phyloP scores from a whole-genome alignment of 2,888 invertebrate genomes.

The Hylaea fasciaria region DNA sequence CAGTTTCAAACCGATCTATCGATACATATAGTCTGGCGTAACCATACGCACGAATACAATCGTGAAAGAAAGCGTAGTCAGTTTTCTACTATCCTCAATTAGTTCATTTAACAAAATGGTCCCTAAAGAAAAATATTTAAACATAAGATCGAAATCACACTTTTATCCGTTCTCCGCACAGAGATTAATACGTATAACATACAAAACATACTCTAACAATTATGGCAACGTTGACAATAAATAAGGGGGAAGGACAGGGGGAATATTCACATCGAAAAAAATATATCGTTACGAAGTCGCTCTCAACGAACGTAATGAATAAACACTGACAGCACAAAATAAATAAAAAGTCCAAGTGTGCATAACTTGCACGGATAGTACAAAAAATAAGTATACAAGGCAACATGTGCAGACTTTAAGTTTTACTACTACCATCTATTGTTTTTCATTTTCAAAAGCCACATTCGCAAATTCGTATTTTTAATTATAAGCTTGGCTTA shows the following conservation, averaged over 20 bases:
- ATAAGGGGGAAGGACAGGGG: slow-evolving; percentile 67
- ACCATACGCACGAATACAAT: slow-evolving; percentile 53
- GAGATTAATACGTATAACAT: slow-evolving; percentile 81
- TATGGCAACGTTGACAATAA: slow-evolving; percentile 85
- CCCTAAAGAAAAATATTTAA: slow-evolving; percentile 79
- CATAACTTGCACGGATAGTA: slow-evolving; percentile 72
- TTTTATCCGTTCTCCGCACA: slow-evolving; percentile 65
- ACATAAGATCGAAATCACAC: slow-evolving; percentile 79
- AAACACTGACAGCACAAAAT: slow-evolving; percentile 75
- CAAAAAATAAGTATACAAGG: slow-evolving; percentile 81
- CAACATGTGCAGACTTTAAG: slow-evolving; percentile 84
- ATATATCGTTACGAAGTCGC: slow-evolving; percentile 45
- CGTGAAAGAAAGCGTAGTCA: slow-evolving; percentile 49
- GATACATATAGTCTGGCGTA: slow-evolving; percentile 69
- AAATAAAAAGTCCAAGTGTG: slow-evolving; percentile 68
- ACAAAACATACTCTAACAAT: slow-evolving; percentile 82
- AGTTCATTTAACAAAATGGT: slow-evolving; percentile 75
- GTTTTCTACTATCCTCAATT: slow-evolving; percentile 64
- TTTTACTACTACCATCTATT: slow-evolving; percentile 79
- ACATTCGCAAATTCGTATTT: slow-evolving; percentile 71
- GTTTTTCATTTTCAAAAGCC: slow-evolving; percentile 76
- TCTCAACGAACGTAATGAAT: slow-evolving; percentile 52
- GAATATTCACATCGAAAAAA: slow-evolving; percentile 75
- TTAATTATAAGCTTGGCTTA: slow-evolving; percentile 76
- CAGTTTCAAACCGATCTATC: slow-evolving; percentile 51